These are phyloP conservation scores for Hemitrygon akajei DNA, from an alignment of 2,797 vertebrate species.

Conservation along the genomic window DNA sequence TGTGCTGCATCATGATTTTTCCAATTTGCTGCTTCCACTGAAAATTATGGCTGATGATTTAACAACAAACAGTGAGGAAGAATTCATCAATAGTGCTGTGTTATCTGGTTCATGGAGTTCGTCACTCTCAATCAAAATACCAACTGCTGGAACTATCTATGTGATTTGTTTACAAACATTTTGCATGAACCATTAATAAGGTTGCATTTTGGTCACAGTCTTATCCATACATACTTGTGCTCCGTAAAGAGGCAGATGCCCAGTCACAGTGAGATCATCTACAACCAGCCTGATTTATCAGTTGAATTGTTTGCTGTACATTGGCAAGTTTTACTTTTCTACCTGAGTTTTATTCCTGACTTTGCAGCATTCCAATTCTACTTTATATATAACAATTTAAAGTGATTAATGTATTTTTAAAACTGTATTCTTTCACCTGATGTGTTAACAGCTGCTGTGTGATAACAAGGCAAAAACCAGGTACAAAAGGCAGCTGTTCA, in stretches of 20 bases:
- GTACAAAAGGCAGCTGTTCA: background rate
- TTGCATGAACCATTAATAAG: constrained; percentile 7
- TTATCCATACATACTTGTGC: background rate
- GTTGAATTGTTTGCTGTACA: background rate
- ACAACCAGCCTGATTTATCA: background rate
- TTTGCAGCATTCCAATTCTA: background rate
- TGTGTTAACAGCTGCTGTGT: background rate
- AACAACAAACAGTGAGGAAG: background rate
- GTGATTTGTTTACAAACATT: background rate
- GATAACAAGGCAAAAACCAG: background rate
- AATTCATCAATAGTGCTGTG: background rate
- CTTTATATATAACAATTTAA: background rate
- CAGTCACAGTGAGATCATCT: background rate
- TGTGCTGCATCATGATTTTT: background rate
- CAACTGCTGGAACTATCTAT: too few species aligned
- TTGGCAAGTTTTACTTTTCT: background rate
- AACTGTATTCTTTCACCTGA: background rate
- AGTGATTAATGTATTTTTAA: background rate
- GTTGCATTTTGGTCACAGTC: background rate
- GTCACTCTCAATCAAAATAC: background rate
- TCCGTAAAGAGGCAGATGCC: background rate
- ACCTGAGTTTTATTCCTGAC: background rate
- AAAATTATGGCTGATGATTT: background rate
- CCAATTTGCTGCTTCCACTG: background rate
- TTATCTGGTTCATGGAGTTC: background rate